Conservation (phyloP, 2,113 vertebrate genomes). For the Lathamus discolor region DNA sequence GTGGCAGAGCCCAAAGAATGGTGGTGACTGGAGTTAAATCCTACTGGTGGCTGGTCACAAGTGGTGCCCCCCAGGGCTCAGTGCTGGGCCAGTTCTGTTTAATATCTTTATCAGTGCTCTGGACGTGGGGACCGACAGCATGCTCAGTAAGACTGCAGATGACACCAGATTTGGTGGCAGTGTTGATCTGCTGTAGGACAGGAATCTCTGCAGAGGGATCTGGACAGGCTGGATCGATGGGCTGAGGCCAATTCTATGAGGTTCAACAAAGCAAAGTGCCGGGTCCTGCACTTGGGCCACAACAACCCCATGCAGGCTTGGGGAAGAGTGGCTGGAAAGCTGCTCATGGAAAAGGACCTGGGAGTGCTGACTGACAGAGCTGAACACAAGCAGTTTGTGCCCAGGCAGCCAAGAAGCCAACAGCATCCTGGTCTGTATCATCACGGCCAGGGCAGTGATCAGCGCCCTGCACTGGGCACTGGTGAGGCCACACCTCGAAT, state of each 20-base stretch:
- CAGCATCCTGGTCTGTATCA: background rate
- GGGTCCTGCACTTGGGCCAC: background rate
- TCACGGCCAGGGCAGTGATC: background rate
- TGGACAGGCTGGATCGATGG: background rate
- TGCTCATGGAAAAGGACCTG: background rate
- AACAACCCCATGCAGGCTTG: background rate
- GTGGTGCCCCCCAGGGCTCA: background rate
- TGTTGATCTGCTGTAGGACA: background rate
- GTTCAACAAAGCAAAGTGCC: background rate
- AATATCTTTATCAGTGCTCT: background rate
- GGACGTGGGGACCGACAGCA: rapidly evolving
- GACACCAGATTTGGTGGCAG: background rate
- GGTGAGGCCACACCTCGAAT: background rate
- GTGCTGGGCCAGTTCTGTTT: background rate
- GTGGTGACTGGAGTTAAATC: background rate
- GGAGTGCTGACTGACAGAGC: too few relatives aligned
- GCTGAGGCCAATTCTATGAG: background rate
- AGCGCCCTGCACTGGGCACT: background rate
- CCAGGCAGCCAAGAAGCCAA: background rate
- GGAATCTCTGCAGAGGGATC: background rate
- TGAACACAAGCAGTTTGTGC: background rate
- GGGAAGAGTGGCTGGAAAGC: background rate
- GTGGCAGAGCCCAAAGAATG: background rate
- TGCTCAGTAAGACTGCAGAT: background rate
- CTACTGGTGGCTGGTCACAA: background rate